phyloP scores from a whole-genome alignment of 2,797 vertebrate genomes.

The Petrocephalus sullivani region DNA sequence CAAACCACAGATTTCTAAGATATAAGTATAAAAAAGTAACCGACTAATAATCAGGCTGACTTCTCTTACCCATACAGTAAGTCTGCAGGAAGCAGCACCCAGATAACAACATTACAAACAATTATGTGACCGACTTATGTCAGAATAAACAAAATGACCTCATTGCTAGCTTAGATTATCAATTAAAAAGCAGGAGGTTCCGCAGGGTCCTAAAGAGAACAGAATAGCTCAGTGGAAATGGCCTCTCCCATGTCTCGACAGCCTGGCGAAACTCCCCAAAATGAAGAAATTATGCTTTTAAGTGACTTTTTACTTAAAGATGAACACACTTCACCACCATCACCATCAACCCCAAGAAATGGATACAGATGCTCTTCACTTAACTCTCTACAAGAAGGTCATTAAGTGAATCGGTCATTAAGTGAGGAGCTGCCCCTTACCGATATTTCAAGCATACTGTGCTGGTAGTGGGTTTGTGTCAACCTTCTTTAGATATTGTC shows the following conservation, averaged over 20 bases:
- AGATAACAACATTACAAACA: background rate
- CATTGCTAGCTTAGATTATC: background rate
- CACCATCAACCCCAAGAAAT: background rate
- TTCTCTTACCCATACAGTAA: background rate
- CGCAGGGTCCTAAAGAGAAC: background rate
- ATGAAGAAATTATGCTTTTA: background rate
- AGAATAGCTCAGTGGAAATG: background rate
- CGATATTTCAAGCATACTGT: too few species aligned
- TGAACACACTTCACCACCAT: background rate
- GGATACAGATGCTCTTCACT: too few species aligned
- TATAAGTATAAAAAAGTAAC: background rate
- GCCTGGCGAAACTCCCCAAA: background rate
- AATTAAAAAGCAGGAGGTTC: background rate
- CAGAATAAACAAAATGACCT: conserved; percentile 11
- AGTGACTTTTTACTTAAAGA: background rate
- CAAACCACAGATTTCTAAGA: background rate
- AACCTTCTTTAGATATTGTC: too few species aligned
- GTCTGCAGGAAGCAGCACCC: background rate
- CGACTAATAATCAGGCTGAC: background rate
- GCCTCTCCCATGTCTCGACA: background rate
- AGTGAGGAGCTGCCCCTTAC: too few species aligned
- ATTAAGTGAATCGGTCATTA: too few species aligned
- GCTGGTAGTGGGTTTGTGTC: too few species aligned
- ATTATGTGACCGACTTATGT: background rate
- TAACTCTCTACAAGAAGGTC: too few species aligned